phyloP scores from a whole-genome alignment of 2,888 invertebrate species.

The Synanthedon tipuliformis region DNA sequence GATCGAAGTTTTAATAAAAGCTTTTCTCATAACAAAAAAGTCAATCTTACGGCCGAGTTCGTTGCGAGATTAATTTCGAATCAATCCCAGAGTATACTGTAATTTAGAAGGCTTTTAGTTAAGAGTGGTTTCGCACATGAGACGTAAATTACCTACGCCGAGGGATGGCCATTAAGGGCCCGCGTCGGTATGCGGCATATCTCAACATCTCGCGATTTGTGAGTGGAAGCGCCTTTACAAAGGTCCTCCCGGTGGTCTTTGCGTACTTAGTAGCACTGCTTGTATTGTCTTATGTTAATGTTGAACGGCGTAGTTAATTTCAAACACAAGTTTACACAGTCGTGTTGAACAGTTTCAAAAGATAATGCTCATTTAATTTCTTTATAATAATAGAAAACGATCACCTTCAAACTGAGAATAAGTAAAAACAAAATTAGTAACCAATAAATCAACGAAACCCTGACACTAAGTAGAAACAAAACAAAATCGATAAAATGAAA shows the following conservation, averaged over 20 bases:
- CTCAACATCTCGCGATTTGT: slow-evolving; percentile 62
- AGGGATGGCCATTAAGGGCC: slow-evolving; percentile 58
- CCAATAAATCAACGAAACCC: slow-evolving; percentile 38
- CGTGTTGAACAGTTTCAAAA: neutral
- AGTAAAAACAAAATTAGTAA: slow-evolving; percentile 31
- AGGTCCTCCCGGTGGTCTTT: slow-evolving; percentile 61
- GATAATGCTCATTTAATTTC: neutral
- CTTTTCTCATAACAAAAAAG: slow-evolving; percentile 17
- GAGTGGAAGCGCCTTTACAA: slow-evolving; percentile 53
- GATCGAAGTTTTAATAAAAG: slow-evolving; percentile 16
- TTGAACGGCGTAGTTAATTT: neutral
- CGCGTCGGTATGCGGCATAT: slow-evolving; percentile 60
- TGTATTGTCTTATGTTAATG: slow-evolving; percentile 32
- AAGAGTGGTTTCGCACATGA: slow-evolving; percentile 65
- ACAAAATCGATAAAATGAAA: slow-evolving; percentile 43
- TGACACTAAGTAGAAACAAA: slow-evolving; percentile 37
- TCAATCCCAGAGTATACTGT: slow-evolving; percentile 57
- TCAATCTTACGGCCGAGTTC: slow-evolving; percentile 31
- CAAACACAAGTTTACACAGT: neutral
- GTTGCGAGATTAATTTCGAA: slow-evolving; percentile 56
- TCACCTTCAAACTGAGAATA: slow-evolving; percentile 8
- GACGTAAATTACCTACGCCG: slow-evolving; percentile 61
- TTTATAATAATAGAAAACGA: slow-evolving; percentile 5
- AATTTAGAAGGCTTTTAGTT: slow-evolving; percentile 66
- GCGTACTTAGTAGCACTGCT: slow-evolving; percentile 31